Evolutionary conservation across 2,113 vertebrate genomes (phyloP).

Genomic region (Hiodon alosoides): DNA sequence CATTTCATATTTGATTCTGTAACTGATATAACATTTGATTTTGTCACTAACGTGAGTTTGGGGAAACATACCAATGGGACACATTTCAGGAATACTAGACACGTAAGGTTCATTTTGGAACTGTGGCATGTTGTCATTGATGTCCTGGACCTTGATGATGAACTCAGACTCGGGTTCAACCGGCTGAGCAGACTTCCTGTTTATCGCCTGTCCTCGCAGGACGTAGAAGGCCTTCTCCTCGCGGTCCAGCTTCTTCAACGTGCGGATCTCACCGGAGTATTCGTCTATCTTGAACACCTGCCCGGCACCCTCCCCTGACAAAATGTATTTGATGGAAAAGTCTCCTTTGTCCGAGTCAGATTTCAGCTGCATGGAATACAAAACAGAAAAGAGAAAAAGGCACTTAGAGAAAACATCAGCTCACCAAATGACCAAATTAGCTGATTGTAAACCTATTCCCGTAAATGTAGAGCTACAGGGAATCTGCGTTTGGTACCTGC

Average conservation of each 20-base stretch:
- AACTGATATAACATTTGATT: background rate
- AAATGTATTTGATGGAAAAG: constrained; percentile 65
- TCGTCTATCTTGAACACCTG: constrained; percentile 72
- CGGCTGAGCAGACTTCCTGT: constrained; percentile 60
- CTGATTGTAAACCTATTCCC: background rate
- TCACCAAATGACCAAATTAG: background rate
- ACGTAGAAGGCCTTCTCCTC: constrained; percentile 78
- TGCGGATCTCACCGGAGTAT: constrained; percentile 67
- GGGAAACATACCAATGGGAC: constrained; percentile 70
- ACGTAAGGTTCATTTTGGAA: constrained; percentile 85
- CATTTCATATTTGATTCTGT: background rate
- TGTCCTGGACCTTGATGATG: constrained; percentile 82
- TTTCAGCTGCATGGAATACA: constrained; percentile 65
- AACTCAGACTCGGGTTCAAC: constrained; percentile 85
- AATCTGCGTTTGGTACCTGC: constrained; percentile 64
- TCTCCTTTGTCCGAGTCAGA: constrained; percentile 75
- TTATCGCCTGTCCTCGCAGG: constrained; percentile 75
- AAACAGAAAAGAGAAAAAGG: background rate
- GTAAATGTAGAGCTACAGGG: too few species aligned
- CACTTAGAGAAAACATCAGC: background rate
- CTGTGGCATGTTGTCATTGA: constrained; percentile 83
- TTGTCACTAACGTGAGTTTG: background rate
- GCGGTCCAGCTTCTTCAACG: constrained; percentile 71
- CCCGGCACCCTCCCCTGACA: constrained; percentile 76
- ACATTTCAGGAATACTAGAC: constrained; percentile 86